A percentile compares a stretch with the other conserved stretches of the same genome.
These are phyloP conservation scores for Lytechinus variegatus DNA, from an alignment of 35 echinoderm and acorn worm species.

Conservation along the genomic window DNA sequence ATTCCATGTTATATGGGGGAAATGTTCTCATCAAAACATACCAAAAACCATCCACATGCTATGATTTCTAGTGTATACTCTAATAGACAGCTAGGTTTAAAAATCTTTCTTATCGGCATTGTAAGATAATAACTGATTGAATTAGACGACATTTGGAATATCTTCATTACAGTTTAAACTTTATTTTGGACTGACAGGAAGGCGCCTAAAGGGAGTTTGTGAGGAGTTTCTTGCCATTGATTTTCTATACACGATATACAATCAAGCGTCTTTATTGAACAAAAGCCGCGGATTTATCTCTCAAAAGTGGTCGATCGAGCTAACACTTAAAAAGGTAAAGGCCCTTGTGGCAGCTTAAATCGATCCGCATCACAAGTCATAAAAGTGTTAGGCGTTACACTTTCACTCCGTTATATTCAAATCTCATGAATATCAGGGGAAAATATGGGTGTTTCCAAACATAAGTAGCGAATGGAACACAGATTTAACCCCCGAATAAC, in stretches of 20 bases:
- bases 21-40: too few relatives aligned
- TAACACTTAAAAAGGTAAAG: constrained; percentile 20
- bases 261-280: constrained; percentile 16
- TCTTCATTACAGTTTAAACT: too few relatives aligned
- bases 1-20: too few relatives aligned
- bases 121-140: too few relatives aligned
- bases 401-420: not conserved
- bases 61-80: too few relatives aligned
- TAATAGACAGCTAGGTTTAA: too few relatives aligned
- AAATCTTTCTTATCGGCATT: too few relatives aligned
- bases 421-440: not conserved
- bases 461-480: too few relatives aligned
- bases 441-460: too few relatives aligned
- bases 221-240: constrained; percentile 16
- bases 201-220: not conserved
- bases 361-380: constrained; percentile 25
- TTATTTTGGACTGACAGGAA: not conserved
- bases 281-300: not conserved
- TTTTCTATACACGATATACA: not conserved
- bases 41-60: too few relatives aligned
- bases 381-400: not conserved
- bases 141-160: too few relatives aligned
- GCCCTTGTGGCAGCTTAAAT: not conserved
- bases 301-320: not conserved
- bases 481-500: too few relatives aligned